Evolutionary conservation across 2,113 vertebrate genomes (phyloP).

Genomic region (Jacana jacana): DNA sequence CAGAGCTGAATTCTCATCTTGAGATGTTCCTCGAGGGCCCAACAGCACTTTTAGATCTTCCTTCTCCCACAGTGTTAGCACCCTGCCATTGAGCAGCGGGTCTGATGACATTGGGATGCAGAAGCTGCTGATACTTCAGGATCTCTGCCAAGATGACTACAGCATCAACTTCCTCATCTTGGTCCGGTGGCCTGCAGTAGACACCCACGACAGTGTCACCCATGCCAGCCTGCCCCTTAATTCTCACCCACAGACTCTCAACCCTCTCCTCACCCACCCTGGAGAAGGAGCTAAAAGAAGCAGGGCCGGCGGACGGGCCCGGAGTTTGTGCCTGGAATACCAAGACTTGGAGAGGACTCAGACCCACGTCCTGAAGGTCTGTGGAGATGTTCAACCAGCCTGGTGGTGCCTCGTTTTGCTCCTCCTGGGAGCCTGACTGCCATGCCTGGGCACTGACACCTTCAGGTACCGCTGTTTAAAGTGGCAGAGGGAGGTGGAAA

Average conservation of each 20-base stretch:
- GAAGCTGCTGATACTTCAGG: constrained; percentile 60
- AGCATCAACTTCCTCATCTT: too few relatives aligned
- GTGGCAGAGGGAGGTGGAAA: constrained; percentile 88
- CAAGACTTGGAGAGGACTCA: neutral
- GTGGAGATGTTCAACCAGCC: neutral
- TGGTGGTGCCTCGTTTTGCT: neutral
- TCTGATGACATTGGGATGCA: constrained; percentile 81
- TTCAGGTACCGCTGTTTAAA: constrained; percentile 55
- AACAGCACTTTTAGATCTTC: constrained; percentile 50
- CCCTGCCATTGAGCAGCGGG: constrained; percentile 82
- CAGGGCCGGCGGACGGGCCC: too few relatives aligned
- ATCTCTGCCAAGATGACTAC: too few relatives aligned
- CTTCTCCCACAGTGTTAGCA: constrained; percentile 59
- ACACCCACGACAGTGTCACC: too few relatives aligned
- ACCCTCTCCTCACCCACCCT: too few relatives aligned
- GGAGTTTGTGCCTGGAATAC: constrained; percentile 1
- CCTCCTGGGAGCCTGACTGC: neutral
- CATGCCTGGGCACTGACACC: constrained; percentile 56
- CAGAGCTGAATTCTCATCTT: constrained; percentile 13
- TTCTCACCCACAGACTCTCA: too few relatives aligned
- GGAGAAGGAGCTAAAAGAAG: too few relatives aligned
- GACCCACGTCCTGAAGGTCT: neutral
- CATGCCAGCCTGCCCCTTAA: too few relatives aligned
- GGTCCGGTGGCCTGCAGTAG: too few relatives aligned
- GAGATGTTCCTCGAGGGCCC: neutral